Evolutionary conservation across 2,888 invertebrate genomes (phyloP), one percentile per base, ranked within the genome.

Genomic region (Athripsodes cinereus): DNA sequence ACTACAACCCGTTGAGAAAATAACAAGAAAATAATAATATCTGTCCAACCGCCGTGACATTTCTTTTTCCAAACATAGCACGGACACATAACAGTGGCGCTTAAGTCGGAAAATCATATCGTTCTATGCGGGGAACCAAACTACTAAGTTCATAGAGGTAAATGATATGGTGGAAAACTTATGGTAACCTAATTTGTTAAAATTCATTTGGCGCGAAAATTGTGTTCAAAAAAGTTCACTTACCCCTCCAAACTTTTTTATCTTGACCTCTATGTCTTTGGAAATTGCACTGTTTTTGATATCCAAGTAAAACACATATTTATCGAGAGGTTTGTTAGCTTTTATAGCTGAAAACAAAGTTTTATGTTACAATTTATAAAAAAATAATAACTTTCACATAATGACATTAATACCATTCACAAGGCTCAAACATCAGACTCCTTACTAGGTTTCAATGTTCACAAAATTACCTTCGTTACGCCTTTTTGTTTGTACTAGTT

Each of bases 221-320:
- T 51, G 16, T 46, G 44, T 55, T 47, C 50, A 22, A 52, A 56
- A 54, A 56, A 34, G 26, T 49, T 20, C 21, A 79, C 86, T 85
- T 74, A 87, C 87, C 74, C 88, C 84, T 65, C 88, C 88, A 72
- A 88, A 79, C 67, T 84, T 81, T 70, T 84, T 84, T 66, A 89
- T 83, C 71, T 83, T 84, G 64, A 79, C 76, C 67, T 88, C 87
- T 73, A 88, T 73, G 65, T 83, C 85, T 67, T 79, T 76, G 62
- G 83, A 78, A 57, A 83, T 72, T 66, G 79, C 81, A 76, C 84
- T 82, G 68, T 86, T 88, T 75, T 86, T 85, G 67, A 89, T 81
- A 70, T 88, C 87, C 80, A 89, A 80, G 73, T 87, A 89, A 76
- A 88, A 88, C 70, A 81, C 84, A 69, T 84, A 85, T 72, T 84